phyloP scores from a whole-genome alignment of 2,113 vertebrate species.

The Crotalus viridis region DNA sequence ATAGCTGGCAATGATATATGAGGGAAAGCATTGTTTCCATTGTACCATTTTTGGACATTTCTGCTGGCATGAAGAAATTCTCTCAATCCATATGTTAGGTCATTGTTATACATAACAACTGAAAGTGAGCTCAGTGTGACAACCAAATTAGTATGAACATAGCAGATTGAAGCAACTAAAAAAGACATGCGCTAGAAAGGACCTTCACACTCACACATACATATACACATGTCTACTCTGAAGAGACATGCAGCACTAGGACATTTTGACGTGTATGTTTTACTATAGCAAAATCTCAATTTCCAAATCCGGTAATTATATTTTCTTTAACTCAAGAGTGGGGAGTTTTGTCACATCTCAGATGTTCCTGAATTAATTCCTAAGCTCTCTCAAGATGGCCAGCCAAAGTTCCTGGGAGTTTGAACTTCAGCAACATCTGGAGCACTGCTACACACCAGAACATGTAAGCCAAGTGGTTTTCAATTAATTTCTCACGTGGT shows the following conservation, averaged over 20 bases:
- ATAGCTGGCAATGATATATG: neutral
- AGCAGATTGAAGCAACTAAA: neutral
- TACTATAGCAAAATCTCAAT: neutral
- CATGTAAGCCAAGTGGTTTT: neutral
- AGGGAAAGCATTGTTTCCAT: neutral
- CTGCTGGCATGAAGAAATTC: neutral
- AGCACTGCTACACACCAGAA: neutral
- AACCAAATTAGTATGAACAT: neutral
- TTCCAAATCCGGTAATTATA: neutral
- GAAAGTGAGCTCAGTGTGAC: neutral
- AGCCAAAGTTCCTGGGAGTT: neutral
- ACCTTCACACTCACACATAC: neutral
- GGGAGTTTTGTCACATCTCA: neutral
- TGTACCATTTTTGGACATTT: neutral
- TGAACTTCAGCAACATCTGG: neutral
- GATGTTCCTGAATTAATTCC: neutral
- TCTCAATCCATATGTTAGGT: neutral
- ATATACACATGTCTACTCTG: neutral
- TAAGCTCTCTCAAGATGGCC: neutral
- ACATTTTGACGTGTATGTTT: neutral
- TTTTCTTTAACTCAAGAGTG: neutral
- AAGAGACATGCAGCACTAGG: neutral
- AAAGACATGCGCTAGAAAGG: neutral
- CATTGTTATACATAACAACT: neutral
- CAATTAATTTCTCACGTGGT: neutral